Conservation (phyloP, 2,888 invertebrate species). For the Panzeria rudis region DNA sequence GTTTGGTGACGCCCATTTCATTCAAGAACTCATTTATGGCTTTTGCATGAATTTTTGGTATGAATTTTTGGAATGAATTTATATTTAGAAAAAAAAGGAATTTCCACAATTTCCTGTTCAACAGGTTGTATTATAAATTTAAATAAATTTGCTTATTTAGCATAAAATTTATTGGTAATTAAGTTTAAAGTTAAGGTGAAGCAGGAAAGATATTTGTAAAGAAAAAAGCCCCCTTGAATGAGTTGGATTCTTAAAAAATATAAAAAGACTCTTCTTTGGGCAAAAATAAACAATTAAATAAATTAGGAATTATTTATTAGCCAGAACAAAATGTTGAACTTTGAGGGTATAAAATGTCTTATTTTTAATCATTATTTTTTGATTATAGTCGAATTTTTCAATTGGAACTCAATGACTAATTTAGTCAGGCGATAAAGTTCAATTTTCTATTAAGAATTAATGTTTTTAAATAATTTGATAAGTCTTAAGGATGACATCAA, state of each 20-base stretch:
- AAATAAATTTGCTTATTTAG: not conserved
- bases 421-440: not conserved
- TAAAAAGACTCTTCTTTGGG: not conserved
- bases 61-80: too few species aligned
- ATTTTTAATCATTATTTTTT: too few species aligned
- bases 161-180: not conserved
- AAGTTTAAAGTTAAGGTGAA: slow-evolving; percentile 10
- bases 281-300: not conserved
- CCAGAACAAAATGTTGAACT: not conserved
- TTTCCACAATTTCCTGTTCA: slow-evolving; percentile 6
- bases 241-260: not conserved
- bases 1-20: not conserved
- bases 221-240: not conserved
- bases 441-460: not conserved
- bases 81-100: too few species aligned
- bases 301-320: not conserved
- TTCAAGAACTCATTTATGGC: not conserved
- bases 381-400: too few species aligned
- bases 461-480: not conserved
- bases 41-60: not conserved
- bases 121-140: not conserved
- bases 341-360: not conserved
- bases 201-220: not conserved
- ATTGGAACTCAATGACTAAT: not conserved
- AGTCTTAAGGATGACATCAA: not conserved